These are phyloP conservation scores for Cryptoblepharus egeriae DNA, from an alignment of 2,797 vertebrate species.

Conservation along the genomic window DNA sequence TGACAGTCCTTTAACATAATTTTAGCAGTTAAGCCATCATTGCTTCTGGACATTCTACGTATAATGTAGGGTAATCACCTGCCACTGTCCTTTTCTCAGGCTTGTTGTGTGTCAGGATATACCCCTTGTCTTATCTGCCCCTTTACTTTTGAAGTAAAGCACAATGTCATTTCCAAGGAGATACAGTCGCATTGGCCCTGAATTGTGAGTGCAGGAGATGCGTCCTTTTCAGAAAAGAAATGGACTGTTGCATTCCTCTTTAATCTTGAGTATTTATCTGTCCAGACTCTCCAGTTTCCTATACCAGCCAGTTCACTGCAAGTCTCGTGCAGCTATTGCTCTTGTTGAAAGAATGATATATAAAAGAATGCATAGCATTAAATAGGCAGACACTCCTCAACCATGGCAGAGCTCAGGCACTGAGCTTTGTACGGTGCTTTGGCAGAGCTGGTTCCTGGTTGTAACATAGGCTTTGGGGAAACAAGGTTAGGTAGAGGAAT, in stretches of 20 bases:
- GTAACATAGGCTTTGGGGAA: not conserved
- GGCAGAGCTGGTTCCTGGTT: not conserved
- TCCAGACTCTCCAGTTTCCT: not conserved
- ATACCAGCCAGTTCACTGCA: not conserved
- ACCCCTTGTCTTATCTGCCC: not conserved
- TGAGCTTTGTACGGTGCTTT: too few species aligned
- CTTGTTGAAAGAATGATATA: not conserved
- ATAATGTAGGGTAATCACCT: too few species aligned
- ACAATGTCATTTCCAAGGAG: not conserved
- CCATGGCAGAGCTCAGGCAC: too few species aligned
- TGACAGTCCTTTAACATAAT: rapidly evolving
- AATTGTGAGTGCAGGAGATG: not conserved
- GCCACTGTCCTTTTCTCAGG: not conserved
- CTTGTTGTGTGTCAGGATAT: not conserved
- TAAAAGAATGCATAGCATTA: not conserved
- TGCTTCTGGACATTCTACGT: not conserved
- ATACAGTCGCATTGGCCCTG: not conserved
- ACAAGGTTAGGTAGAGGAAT: not conserved
- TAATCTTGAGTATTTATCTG: not conserved
- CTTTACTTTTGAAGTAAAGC: not conserved
- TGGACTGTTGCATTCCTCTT: not conserved
- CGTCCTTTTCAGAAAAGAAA: not conserved
- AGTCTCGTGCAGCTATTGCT: not conserved
- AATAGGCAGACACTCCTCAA: not conserved
- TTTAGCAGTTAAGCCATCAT: not conserved